phyloP scores from a whole-genome alignment of 2,888 invertebrate genomes.

The Sinohyriopsis cumingii region DNA sequence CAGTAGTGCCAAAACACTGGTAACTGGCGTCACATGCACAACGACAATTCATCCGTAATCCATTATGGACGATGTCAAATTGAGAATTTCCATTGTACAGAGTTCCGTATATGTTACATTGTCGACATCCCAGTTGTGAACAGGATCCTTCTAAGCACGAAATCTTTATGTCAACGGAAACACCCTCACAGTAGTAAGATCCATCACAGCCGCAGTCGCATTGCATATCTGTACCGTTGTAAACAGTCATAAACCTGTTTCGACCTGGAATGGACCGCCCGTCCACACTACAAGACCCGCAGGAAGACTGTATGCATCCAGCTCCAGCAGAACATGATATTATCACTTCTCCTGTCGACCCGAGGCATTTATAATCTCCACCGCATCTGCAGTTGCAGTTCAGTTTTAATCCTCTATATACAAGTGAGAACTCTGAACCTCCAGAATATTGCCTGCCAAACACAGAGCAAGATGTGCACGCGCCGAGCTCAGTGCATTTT shows the following conservation, averaged over 20 bases:
- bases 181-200: conserved; percentile 45
- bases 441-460: conserved; percentile 19
- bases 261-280: conserved; percentile 24
- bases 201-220: conserved; percentile 61
- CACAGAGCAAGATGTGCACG: conserved; percentile 25
- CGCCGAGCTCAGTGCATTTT: conserved; percentile 21
- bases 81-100: conserved; percentile 14
- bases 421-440: conserved; percentile 19
- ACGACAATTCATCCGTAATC: conserved; percentile 23
- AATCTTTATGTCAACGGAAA: conserved; percentile 18
- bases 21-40: conserved; percentile 35
- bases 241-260: conserved; percentile 23
- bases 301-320: conserved; percentile 20
- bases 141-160: conserved; percentile 27
- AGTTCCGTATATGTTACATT: conserved; percentile 22
- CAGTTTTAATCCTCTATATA: conserved; percentile 22
- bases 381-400: conserved; percentile 26
- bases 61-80: conserved; percentile 23
- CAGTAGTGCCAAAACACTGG: conserved; percentile 17
- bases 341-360: conserved; percentile 10
- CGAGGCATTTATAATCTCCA: conserved; percentile 26
- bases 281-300: conserved; percentile 24
- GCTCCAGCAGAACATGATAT: conserved; percentile 23
- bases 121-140: conserved; percentile 26
- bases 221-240: conserved; percentile 17